Conservation (phyloP, 2,113 vertebrate species). For the Centrocercus urophasianus region DNA sequence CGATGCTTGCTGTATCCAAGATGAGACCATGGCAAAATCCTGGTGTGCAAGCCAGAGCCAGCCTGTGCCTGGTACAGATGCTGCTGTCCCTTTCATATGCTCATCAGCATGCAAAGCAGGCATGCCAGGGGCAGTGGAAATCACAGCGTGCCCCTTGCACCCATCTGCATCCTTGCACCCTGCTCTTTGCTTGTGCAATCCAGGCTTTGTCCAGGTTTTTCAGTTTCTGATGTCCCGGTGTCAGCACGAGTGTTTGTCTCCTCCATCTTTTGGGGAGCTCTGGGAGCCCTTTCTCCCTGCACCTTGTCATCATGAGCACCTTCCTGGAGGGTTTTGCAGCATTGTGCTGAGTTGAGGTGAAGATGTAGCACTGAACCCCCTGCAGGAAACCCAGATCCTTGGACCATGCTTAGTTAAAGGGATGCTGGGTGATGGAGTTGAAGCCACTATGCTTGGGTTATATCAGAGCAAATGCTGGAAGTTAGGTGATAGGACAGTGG, state of each 20-base stretch:
- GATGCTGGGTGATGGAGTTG: background rate
- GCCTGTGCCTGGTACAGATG: constrained; percentile 31
- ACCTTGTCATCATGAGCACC: fast-evolving
- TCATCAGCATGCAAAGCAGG: constrained; percentile 45
- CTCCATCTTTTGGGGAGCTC: background rate
- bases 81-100: background rate
- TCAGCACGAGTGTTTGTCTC: background rate
- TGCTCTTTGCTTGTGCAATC: background rate
- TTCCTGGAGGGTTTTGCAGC: background rate
- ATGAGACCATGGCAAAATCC: background rate
- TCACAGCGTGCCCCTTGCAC: background rate
- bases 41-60: background rate
- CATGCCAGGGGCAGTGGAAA: background rate
- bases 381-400: background rate
- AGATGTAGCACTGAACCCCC: background rate
- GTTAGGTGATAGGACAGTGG: too few species aligned
- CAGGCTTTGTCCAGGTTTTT: background rate
- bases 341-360: background rate
- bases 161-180: background rate
- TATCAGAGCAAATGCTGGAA: background rate
- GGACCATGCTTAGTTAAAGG: background rate
- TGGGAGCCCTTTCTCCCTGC: background rate
- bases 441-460: background rate
- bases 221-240: fast-evolving
- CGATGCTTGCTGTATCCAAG: fast-evolving